Percentiles rank a stretch among this genome's conserved stretches.
phyloP scores from a whole-genome alignment of 2,797 vertebrate genomes.

The Gouania willdenowi region DNA sequence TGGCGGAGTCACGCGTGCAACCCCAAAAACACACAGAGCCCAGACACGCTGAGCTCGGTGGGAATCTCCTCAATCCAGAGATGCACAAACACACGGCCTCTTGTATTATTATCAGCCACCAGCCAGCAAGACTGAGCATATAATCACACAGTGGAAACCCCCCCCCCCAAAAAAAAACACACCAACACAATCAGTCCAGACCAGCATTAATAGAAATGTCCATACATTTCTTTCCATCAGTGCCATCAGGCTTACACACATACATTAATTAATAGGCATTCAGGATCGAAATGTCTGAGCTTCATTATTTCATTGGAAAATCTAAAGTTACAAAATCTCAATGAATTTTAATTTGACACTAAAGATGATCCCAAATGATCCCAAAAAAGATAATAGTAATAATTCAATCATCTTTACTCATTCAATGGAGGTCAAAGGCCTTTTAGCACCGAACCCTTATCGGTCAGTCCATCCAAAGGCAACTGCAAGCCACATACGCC shows the following conservation, averaged over 20 bases:
- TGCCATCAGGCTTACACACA: conserved; percentile 33
- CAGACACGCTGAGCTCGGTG: conserved; percentile 75
- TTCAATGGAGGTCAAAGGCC: too few species aligned
- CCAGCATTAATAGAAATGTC: conserved; percentile 55
- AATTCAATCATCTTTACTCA: too few species aligned
- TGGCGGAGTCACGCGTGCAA: conserved; percentile 75
- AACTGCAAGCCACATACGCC: too few species aligned
- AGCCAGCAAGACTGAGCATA: conserved; percentile 67
- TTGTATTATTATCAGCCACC: conserved; percentile 73
- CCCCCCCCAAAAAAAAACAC: conserved; percentile 21
- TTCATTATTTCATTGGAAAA: too few species aligned
- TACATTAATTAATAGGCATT: too few species aligned
- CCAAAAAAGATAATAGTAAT: too few species aligned
- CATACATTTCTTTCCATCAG: conserved; percentile 57
- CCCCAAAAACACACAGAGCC: conserved; percentile 74
- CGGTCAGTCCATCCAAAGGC: too few species aligned
- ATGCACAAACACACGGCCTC: conserved; percentile 69
- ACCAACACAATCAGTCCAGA: conserved; percentile 31
- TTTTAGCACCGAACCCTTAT: too few species aligned
- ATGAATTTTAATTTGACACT: too few species aligned
- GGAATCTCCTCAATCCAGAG: conserved; percentile 69
- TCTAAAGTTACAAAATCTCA: too few species aligned
- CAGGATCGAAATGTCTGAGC: too few species aligned
- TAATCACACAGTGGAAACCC: conserved; percentile 56
- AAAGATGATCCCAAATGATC: too few species aligned